Percentiles rank a stretch among this genome's conserved stretches.
Conservation (phyloP, 2,797 vertebrate genomes). For the Amblyraja radiata region DNA sequence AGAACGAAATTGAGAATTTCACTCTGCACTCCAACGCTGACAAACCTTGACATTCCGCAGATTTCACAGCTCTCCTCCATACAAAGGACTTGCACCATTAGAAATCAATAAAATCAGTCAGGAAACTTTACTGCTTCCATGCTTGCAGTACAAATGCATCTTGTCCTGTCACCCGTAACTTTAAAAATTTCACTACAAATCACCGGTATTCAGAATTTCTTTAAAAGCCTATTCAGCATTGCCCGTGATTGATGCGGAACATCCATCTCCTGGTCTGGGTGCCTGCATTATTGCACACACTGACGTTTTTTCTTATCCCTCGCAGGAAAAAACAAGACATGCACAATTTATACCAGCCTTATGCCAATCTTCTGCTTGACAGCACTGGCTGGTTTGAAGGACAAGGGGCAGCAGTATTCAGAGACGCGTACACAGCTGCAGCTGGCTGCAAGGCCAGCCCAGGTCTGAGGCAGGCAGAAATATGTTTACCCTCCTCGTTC, state of each 20-base stretch:
- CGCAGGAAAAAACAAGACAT: slow-evolving; percentile 7
- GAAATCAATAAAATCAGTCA: slow-evolving; percentile 26
- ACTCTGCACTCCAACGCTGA: neutral
- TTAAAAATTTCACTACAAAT: slow-evolving; percentile 30
- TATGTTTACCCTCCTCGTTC: neutral
- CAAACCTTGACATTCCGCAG: neutral
- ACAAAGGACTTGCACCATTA: neutral
- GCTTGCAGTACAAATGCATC: neutral
- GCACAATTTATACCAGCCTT: neutral
- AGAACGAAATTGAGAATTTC: neutral
- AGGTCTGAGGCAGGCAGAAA: neutral
- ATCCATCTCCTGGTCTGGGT: slow-evolving; percentile 18
- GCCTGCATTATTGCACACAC: neutral
- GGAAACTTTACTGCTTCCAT: slow-evolving; percentile 17
- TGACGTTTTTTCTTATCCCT: neutral
- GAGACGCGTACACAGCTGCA: neutral
- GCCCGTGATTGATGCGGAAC: slow-evolving; percentile 14
- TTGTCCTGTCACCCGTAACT: slow-evolving; percentile 21
- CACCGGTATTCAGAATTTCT: slow-evolving; percentile 22
- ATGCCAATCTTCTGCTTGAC: slow-evolving; percentile 12
- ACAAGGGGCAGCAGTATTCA: neutral
- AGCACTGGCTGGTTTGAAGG: neutral
- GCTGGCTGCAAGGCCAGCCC: neutral
- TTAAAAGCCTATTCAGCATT: slow-evolving; percentile 33
- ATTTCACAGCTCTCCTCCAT: neutral